Evolutionary conservation across 2,888 invertebrate genomes (phyloP).

Genomic region (Oscheius sp.): DNA sequence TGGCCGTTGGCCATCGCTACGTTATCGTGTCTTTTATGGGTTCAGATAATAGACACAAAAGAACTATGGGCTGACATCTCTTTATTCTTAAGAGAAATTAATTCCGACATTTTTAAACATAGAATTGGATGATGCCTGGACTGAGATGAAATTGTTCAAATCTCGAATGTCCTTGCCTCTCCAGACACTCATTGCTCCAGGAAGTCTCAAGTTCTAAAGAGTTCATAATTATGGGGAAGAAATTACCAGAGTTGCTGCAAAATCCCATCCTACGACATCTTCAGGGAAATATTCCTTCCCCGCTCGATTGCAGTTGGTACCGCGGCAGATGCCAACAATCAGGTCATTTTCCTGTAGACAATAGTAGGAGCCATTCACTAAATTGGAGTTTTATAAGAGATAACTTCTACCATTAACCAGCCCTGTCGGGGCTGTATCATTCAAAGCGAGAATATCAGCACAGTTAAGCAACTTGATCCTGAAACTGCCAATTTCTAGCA

Average conservation of each 20-base stretch:
- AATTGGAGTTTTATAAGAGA: background rate
- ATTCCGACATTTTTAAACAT: too few relatives aligned
- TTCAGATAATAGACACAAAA: background rate
- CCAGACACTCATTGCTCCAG: background rate
- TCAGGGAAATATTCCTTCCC: background rate
- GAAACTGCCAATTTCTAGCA: background rate
- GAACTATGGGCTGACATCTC: too few relatives aligned
- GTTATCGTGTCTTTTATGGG: background rate
- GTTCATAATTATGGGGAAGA: background rate
- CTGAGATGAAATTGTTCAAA: too few relatives aligned
- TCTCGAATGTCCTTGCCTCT: background rate
- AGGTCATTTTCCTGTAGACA: slow-evolving; percentile 1
- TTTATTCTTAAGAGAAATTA: too few relatives aligned
- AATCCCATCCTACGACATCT: too few relatives aligned
- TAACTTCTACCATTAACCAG: background rate
- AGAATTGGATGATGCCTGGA: too few relatives aligned
- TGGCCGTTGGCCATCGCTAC: slow-evolving; percentile 48
- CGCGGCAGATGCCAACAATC: background rate
- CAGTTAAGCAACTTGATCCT: background rate
- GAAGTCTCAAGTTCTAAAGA: background rate
- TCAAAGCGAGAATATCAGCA: background rate
- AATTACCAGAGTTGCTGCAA: too few relatives aligned
- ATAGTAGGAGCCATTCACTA: slow-evolving; percentile 10
- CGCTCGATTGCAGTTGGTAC: background rate
- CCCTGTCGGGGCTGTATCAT: background rate